phyloP scores from a whole-genome alignment of 2,797 vertebrate species.

The Fistularia tabacaria region DNA sequence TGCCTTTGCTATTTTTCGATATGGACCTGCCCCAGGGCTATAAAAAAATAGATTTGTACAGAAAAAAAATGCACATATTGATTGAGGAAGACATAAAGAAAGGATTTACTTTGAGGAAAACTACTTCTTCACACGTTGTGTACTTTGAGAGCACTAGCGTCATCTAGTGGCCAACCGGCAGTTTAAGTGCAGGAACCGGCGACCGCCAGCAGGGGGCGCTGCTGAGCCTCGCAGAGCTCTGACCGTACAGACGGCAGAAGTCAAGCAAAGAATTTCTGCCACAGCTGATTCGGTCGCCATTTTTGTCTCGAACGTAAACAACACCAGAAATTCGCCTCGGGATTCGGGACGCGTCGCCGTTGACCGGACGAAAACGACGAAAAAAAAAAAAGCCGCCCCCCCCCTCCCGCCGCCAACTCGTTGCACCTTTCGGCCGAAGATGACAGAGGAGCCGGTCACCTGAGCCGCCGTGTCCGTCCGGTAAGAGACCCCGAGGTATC shows the following conservation, averaged over 20 bases:
- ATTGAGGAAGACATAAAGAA: too few relatives aligned
- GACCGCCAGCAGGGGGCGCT: conserved; percentile 28
- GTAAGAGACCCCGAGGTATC: conserved; percentile 28
- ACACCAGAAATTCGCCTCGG: conserved; percentile 31
- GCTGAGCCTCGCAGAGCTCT: conserved; percentile 1
- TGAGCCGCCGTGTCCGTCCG: conserved; percentile 41
- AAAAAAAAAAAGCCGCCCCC: neutral
- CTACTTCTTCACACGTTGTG: neutral
- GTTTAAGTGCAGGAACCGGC: neutral
- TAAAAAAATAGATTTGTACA: too few relatives aligned
- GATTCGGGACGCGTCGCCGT: conserved; percentile 1
- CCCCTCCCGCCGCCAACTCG: neutral
- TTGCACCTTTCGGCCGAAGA: neutral
- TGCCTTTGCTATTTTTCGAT: too few relatives aligned
- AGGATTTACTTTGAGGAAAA: too few relatives aligned
- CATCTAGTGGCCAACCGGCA: conserved; percentile 12
- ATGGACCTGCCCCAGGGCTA: too few relatives aligned
- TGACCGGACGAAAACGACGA: neutral
- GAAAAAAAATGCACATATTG: too few relatives aligned
- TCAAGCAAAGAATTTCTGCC: conserved; percentile 45
- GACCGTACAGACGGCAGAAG: conserved; percentile 36
- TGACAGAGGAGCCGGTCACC: conserved; percentile 23
- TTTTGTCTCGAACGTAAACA: conserved; percentile 72
- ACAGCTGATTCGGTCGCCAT: conserved; percentile 72
- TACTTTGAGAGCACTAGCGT: conserved; percentile 13